Evolutionary conservation across 2,888 invertebrate genomes (phyloP), one percentile per base, ranked within the genome.

Genomic region (Neoaliturus tenellus): DNA sequence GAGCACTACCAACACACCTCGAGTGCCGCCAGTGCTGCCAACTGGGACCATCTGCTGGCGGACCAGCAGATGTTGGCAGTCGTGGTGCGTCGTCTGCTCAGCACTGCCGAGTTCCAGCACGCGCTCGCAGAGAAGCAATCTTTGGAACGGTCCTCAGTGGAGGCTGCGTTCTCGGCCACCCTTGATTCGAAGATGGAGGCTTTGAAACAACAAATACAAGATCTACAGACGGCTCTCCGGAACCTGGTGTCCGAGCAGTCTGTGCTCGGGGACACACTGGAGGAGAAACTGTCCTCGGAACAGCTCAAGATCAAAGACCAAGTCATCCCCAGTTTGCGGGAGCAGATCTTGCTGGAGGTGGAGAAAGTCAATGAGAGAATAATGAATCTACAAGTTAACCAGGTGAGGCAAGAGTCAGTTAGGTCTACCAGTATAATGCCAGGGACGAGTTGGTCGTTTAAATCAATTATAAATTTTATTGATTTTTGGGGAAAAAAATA

Each of bases 191-290:
- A 78, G 35, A 55, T 78, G 51, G 55, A 55, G 8, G 0, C 10
- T 5, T 78, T 78, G 35, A 78, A 78, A 35, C 78, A 78, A 31
- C 78, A 78, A 33, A 55, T 78, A 14, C 33, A 78, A 55, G 78
- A 51, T 33, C 55, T 78, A 12, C 31, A 55, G 78, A 28, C 31
- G 2, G 33, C 48, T 2, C 55, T 55, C 78, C 51, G 55, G 23
- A 55, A 17, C 2, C n/a, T 78, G 23, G 78, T 78, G 4, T 31
- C 78, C 1, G 78, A 78, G 31, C 78, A 78, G n/a, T 51, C 78
- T 12, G 35, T 20, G 0, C 33, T 78, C 0, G 78, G 78, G 6
- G 25, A 1, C 3, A 78, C n/a, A 33, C 20, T 78, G 17, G 78
- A 78, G n/a, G 78, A 48, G 12, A 44, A 31, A 14, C n/a, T 78